Evolutionary conservation across 1,140 invertebrate species (phyloP), one percentile per base, ranked within the genome.

Genomic region (Rhizoglyphus robini): DNA sequence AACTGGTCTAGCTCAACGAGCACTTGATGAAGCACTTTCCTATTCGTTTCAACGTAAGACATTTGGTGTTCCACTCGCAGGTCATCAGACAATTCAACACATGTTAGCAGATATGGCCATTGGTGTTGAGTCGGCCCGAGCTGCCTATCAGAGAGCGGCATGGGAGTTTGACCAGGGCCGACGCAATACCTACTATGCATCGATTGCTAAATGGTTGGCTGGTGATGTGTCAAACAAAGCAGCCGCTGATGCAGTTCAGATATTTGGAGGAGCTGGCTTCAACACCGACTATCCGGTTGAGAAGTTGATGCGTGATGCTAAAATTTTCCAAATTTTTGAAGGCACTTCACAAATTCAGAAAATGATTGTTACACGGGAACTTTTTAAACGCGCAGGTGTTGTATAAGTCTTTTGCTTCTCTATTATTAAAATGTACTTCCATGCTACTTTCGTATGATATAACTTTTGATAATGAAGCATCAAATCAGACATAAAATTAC

Each of bases 271-370:
- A 48, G 91, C 90, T 76, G 94, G 95, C n/a, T 99, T 95, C 78
- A 98, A 98, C 76, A 84, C 81, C 49, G 95, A 98, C 65, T 99
- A 98, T 78, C 95, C 96, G 1, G 95, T 96, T 0, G 96, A 98
- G 75, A 99, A 99, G 75, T 79, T 99, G n/a, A 97, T 98, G 92
- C 81, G 95, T 68, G 96, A 99, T 80, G 94, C 95, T 5, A 99
- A 99, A 79, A 98, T 98, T 72, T 97, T 73, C 59, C 69, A 77
- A 78, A 97, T 98, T 68, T 98, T 98, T 73, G 95, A 98, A 79
- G 95, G 95, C 51, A 98, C 94, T 8, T 83, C 90, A 0, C 93
- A 99, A 78, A 97, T 99, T 71, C 96, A 99, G 76, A 81, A 92
- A 70, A 74, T 97, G 3, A 94, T 98, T 71, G 92, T 99, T 73